Conservation (phyloP, 2,113 vertebrate species). For the Rhipidura dahli region DNA sequence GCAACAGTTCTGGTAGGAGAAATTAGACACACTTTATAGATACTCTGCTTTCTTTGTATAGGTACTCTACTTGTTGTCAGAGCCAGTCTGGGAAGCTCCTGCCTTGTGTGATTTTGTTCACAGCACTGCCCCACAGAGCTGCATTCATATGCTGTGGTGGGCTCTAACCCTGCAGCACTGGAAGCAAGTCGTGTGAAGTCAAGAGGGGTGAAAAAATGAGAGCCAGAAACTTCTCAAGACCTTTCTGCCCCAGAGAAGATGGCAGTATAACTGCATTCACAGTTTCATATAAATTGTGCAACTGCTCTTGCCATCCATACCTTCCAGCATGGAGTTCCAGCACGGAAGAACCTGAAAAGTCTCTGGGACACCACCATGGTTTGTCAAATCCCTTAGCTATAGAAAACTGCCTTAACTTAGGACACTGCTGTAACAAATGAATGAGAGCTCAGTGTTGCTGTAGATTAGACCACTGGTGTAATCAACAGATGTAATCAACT, state of each 20-base stretch:
- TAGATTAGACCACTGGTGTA: not conserved
- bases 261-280: not conserved
- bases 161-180: not conserved
- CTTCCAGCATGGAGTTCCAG: not conserved
- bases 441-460: not conserved
- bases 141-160: fast-evolving
- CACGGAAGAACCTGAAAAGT: not conserved
- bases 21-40: fast-evolving
- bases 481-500: not conserved
- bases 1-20: not conserved
- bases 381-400: not conserved
- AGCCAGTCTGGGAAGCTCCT: not conserved
- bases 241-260: not conserved
- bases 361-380: not conserved
- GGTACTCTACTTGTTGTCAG: not conserved
- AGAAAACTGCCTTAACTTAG: not conserved
- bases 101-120: not conserved
- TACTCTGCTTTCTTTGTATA: not conserved
- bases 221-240: not conserved
- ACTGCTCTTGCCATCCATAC: not conserved
- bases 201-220: not conserved
- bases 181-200: not conserved
- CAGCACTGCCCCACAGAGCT: not conserved
- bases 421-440: not conserved
- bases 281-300: not conserved